These are phyloP conservation scores for Elgonia sp. DNA, from an alignment of 2,888 invertebrate species.

Conservation along the genomic window DNA sequence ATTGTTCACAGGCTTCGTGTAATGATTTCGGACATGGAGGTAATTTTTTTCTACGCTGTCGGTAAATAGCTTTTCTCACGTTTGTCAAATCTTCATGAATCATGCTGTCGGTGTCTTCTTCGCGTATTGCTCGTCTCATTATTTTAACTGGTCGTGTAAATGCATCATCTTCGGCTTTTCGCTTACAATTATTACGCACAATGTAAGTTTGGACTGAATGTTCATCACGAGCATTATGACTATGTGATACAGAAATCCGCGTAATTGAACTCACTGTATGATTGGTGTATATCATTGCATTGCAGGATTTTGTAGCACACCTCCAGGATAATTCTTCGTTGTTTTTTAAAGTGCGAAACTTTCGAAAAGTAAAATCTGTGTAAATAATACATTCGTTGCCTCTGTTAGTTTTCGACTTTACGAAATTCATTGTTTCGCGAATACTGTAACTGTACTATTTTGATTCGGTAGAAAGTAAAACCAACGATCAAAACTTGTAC, in stretches of 20 bases:
- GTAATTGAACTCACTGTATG: neutral
- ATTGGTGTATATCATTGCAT: constrained; percentile 11
- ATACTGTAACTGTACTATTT: no score
- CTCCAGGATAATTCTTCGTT: constrained; percentile 10
- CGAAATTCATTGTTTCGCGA: no score
- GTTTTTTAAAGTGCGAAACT: neutral
- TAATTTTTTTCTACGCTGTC: constrained; percentile 20
- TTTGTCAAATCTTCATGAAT: neutral
- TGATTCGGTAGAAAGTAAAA: neutral
- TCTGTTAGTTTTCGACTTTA: neutral
- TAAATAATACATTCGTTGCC: constrained; percentile 6
- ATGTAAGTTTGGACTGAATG: neutral
- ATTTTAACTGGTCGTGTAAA: constrained; percentile 14
- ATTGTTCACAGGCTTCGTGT: neutral
- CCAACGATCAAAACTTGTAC: neutral
- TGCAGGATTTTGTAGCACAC: neutral
- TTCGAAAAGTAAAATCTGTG: constrained; percentile 3
- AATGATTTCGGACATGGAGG: constrained; percentile 16
- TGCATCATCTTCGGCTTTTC: constrained; percentile 11
- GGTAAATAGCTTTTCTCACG: constrained; percentile 25
- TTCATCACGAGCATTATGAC: neutral
- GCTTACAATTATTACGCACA: constrained; percentile 7
- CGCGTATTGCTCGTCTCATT: neutral
- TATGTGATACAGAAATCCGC: no score
- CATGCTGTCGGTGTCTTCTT: neutral